Evolutionary conservation across 2,113 vertebrate genomes (phyloP), one percentile per base, ranked within the genome.

Genomic region (Zapus hudsonius): DNA sequence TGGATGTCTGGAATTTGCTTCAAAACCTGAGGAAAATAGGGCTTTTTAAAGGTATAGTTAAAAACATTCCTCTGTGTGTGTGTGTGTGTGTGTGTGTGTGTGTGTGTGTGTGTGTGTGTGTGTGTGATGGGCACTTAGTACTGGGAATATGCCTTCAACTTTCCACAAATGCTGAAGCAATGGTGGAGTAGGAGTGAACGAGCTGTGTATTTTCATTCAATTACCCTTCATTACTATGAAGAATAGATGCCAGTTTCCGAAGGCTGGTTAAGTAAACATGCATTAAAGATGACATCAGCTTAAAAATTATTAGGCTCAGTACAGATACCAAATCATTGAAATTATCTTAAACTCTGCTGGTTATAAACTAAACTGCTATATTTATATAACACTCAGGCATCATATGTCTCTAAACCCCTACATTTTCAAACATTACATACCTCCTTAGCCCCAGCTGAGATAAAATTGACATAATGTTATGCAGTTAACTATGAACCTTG

Each of bases 331-430:
- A 90, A 74, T 86, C 36, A 80, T 1, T 83, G 70, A 70, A 11
- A n/a, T 74, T 52, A 89, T 95, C 84, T 76, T 17, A 67, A 93
- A 89, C 2, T 44, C 44, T 63, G 73, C 38, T 42, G 90, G 38
- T 31, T 84, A 84, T 59, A 94, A 78, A 89, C 44, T 20, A 96
- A 78, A 87, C 22, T 69, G 47, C 42, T 16, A 64, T 88, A 64
- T 75, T 84, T 78, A 29, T 57, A 59, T 47, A 84, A 78, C 42
- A 52, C 40, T 72, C 47, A 5, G 79, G 84, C 82, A 80, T 85
- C 84, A 85, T 88, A 95, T 87, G 93, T 86, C 89, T 59, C 66
- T 31, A 72, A 96, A 74, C 79, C 87, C 86, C 70, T 91, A 90
- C 73, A 79, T 89, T 80, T 82, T 95, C 89, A 92, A 96, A 93